phyloP scores from a whole-genome alignment of 2,113 vertebrate species.

The Isurus oxyrinchus region DNA sequence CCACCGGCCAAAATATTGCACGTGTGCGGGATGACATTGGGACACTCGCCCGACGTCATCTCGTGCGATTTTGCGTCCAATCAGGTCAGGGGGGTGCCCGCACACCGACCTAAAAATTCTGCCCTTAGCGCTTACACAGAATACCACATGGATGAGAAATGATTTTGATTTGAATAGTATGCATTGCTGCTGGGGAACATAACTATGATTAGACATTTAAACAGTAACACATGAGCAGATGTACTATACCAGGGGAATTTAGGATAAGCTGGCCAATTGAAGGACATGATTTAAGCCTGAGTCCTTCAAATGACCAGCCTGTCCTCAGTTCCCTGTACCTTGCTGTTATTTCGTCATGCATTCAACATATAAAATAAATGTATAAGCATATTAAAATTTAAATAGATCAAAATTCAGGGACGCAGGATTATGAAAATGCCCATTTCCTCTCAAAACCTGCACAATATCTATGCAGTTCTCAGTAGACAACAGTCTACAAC shows the following conservation, averaged over 20 bases:
- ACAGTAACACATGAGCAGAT: conserved; percentile 2
- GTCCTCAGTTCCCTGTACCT: neutral
- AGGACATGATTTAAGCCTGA: neutral
- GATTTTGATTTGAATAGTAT: neutral
- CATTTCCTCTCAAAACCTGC: neutral
- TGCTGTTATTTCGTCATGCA: neutral
- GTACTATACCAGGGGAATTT: neutral
- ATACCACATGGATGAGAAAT: neutral
- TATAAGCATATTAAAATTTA: neutral
- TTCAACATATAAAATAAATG: neutral
- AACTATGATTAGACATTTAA: conserved; percentile 13
- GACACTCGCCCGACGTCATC: too few species aligned
- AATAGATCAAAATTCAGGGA: neutral
- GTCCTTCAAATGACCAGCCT: neutral
- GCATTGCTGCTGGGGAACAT: neutral
- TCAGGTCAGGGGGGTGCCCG: too few species aligned
- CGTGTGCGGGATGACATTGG: too few species aligned
- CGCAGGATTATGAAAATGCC: neutral
- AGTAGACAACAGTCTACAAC: neutral
- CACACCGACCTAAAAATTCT: too few species aligned
- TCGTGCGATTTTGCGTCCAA: too few species aligned
- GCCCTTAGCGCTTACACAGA: neutral
- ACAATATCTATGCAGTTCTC: neutral
- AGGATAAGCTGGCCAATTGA: neutral
- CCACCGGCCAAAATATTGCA: too few species aligned